A percentile compares a stretch with the other conserved stretches of the same genome.
phyloP scores from a whole-genome alignment of 2,888 invertebrate genomes.

The Troides helena region DNA sequence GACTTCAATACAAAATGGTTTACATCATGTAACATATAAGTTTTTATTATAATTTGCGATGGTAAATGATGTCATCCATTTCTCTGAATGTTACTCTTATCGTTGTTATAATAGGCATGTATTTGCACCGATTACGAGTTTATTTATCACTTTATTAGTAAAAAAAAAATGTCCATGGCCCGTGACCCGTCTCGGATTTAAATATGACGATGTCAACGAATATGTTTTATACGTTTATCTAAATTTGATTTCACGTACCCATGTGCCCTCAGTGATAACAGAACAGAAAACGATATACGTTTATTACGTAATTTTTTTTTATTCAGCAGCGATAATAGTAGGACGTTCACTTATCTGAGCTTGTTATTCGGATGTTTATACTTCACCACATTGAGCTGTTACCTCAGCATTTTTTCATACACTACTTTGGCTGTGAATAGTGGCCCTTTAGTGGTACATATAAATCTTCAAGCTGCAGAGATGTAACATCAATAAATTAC shows the following conservation, averaged over 20 bases:
- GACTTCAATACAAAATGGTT: not conserved
- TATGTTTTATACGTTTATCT: conserved; percentile 16
- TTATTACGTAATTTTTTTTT: not conserved
- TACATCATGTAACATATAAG: not conserved
- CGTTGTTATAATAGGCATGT: conserved; percentile 8
- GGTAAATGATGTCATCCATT: conserved; percentile 10
- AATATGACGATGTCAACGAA: conserved; percentile 7
- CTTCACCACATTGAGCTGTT: too few species aligned
- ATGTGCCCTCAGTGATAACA: conserved; percentile 11
- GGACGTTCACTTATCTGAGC: too few species aligned
- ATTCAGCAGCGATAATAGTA: not conserved
- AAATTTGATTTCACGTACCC: conserved; percentile 18
- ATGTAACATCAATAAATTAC: too few species aligned
- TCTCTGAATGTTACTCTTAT: conserved; percentile 9
- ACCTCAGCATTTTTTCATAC: too few species aligned
- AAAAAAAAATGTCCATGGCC: conserved; percentile 14
- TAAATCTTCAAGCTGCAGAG: too few species aligned
- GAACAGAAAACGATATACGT: not conserved
- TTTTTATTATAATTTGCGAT: conserved; percentile 1
- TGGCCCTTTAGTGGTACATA: too few species aligned
- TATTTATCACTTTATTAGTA: conserved; percentile 11
- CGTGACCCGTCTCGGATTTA: conserved; percentile 7
- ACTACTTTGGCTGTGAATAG: too few species aligned
- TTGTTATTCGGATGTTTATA: too few species aligned
- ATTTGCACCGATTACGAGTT: conserved; percentile 4